Percentiles rank a stretch among this genome's conserved stretches.
These are phyloP conservation scores for Dermatophagoides farinae DNA, from an alignment of 1,140 invertebrate genomes.

Conservation along the genomic window DNA sequence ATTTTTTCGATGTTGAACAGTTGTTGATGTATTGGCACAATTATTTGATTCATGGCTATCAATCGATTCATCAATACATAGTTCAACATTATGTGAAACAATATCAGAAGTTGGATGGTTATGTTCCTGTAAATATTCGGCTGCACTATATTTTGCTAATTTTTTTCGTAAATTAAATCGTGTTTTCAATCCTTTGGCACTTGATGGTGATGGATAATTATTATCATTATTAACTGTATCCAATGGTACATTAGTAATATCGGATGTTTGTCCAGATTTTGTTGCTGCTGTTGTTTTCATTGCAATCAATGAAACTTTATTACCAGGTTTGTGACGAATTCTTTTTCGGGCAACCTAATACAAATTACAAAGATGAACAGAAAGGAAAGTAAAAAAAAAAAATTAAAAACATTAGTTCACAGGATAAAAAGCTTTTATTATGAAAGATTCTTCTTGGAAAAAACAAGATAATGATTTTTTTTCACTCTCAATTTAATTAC, in stretches of 20 bases:
- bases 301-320: slow-evolving; percentile 1
- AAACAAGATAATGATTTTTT: too few species aligned
- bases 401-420: not conserved
- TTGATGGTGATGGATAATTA: too few species aligned
- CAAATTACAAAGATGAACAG: too few species aligned
- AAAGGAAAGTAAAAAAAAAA: not conserved
- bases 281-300: not conserved
- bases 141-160: slow-evolving; percentile 2
- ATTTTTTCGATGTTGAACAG: too few species aligned
- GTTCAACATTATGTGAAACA: not conserved
- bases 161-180: not conserved
- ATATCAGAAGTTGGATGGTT: not conserved
- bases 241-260: not conserved
- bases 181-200: not conserved
- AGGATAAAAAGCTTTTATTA: too few species aligned
- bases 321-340: slow-evolving; percentile 17
- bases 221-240: not conserved
- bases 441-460: too few species aligned
- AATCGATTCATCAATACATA: not conserved
- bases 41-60: not conserved
- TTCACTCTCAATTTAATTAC: too few species aligned
- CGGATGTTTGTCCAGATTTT: not conserved
- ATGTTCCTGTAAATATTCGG: not conserved
- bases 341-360: slow-evolving; percentile 16
- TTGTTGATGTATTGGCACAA: not conserved